Percentiles rank a stretch among this genome's conserved stretches.
These are phyloP conservation scores for Oppia nitens DNA, from an alignment of 1,140 invertebrate genomes.

Conservation along the genomic window DNA sequence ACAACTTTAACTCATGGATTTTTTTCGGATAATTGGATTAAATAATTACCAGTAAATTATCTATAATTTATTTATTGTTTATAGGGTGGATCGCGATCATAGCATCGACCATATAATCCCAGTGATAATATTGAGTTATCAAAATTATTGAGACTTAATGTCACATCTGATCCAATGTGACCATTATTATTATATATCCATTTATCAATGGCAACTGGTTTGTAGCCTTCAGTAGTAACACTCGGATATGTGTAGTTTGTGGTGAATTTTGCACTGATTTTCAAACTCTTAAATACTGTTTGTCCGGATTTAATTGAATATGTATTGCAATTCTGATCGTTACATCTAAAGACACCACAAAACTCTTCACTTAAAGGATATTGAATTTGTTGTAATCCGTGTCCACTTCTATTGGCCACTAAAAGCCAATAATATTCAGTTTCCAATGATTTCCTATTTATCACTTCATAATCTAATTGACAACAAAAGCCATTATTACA, in stretches of 20 bases:
- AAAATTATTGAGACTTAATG: not conserved
- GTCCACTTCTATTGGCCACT: not conserved
- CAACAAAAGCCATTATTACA: slow-evolving; percentile 18
- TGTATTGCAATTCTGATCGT: not conserved
- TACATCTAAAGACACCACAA: slow-evolving; percentile 15
- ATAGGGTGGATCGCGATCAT: slow-evolving; percentile 10
- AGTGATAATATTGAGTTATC: not conserved
- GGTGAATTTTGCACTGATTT: slow-evolving; percentile 8
- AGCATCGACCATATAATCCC: slow-evolving; percentile 10
- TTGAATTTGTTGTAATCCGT: not conserved
- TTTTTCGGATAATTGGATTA: not conserved
- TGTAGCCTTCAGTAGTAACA: not conserved
- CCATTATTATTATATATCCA: slow-evolving; percentile 1
- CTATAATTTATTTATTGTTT: not conserved
- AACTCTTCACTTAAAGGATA: slow-evolving; percentile 12
- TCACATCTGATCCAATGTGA: not conserved
- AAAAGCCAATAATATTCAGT: not conserved
- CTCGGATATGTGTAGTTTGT: slow-evolving; percentile 1
- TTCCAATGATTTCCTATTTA: not conserved
- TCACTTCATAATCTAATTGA: slow-evolving; percentile 6
- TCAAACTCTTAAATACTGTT: not conserved
- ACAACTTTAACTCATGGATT: too few relatives aligned
- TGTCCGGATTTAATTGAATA: not conserved
- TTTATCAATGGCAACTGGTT: not conserved
- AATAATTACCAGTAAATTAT: not conserved